Percentiles rank a stretch among this genome's conserved stretches.
Conservation (phyloP, 2,888 invertebrate genomes). For the Mactromeris polynyma region DNA sequence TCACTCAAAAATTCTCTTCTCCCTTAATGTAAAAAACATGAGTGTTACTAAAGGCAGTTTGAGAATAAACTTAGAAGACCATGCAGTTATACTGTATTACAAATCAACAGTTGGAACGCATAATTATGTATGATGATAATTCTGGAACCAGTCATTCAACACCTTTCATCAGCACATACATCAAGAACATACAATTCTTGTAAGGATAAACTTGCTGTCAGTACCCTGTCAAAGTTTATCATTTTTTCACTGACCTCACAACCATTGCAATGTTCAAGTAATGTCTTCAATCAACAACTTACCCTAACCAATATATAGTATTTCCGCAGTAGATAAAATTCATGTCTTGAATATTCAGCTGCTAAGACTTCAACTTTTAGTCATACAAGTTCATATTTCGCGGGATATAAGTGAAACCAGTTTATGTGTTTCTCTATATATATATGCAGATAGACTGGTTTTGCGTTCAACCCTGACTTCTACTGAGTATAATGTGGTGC, state of each 20-base stretch:
- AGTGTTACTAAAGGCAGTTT: no score
- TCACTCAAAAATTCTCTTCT: no score
- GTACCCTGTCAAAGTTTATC: neutral
- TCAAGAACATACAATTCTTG: neutral
- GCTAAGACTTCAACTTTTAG: no score
- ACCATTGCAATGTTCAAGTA: neutral
- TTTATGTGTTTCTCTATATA: no score
- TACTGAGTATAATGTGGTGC: no score
- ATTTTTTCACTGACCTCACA: neutral
- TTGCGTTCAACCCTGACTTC: no score
- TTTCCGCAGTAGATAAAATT: neutral
- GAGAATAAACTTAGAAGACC: no score
- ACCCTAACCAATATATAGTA: neutral
- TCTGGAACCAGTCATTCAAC: neutral
- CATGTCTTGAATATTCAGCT: no score
- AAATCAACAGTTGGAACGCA: neutral
- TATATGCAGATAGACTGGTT: no score
- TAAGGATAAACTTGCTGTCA: neutral
- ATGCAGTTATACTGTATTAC: neutral
- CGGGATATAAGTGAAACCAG: no score
- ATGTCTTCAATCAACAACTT: slow-evolving; percentile 6
- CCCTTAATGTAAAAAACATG: no score
- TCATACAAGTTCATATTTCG: no score
- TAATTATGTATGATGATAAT: neutral
- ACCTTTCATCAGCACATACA: neutral